Base-by-base conservation (phyloP, 1,140 invertebrate genomes). In the Choristoneura fumiferana region DNA sequence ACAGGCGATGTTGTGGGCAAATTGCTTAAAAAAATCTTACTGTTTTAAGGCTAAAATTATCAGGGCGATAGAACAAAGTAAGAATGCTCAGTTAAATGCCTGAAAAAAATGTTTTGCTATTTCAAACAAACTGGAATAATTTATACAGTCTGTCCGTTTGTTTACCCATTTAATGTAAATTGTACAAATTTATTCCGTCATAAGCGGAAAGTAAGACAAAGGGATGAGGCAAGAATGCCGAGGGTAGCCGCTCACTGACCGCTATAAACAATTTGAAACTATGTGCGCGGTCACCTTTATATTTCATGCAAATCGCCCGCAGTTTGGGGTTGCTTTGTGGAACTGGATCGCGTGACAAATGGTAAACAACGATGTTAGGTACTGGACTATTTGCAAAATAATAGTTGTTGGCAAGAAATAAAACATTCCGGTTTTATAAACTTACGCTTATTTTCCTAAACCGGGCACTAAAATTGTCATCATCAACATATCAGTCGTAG, bases 221-320 rank as follows among this genome's bases (percentile, higher is more conserved):
- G 84, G 81, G 79, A 71, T 74, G 79, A 80, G 75, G 78, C 78
- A 76, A 80, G 82, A 86, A 87, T 86, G 81, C 72, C n/a, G 63
- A 75, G 77, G 77, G 77, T 29, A 73, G 66, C 71, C 72, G 78
- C 72, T 70, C 73, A 75, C 76, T 73, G 67, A 66, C 85, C 85
- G 85, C 78, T 64, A 85, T 86, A 88, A 88, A 88, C 83, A 86
- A 88, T 69, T 65, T 58, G 60, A 64, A 84, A 87, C 82, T 87
- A 83, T 87, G 79, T 77, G 64, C 74, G 79, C 79, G 81, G 80
- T 78, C 78, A 85, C 85, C 85, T 86, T 88, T 88, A 88, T 88
- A 86, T 88, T 84, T 88, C 83, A 88, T 88, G 85, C 83, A 86
- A 88, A 88, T 88, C 78, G 66, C 40, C 60, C 62, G 61, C 66